Evolutionary conservation across 2,888 invertebrate genomes (phyloP), one percentile per base, ranked within the genome.

Genomic region (Endotricha flammealis): DNA sequence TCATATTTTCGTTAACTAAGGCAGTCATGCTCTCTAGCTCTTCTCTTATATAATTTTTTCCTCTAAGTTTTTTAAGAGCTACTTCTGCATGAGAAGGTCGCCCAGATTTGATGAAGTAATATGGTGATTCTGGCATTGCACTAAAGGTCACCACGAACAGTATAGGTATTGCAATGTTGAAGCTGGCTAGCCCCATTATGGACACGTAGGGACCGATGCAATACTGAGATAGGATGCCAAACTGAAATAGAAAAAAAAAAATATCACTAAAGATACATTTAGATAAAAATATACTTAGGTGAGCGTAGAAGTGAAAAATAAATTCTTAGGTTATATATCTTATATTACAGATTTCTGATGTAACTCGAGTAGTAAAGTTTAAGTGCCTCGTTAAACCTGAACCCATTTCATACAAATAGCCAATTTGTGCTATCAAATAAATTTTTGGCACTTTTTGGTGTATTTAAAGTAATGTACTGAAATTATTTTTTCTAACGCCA

Each of bases 121-220:
- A 88, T 0, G 92, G 92, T 1, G 91, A 90, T 61, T 92, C 92
- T 0, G 92, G 91, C 82, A 91, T 88, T 23, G 88, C 87, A 29
- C 87, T 73, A 59, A 91, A 88, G 1, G 88, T 81, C 1, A 88
- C 61, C 8, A 90, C 77, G 53, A 90, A 88, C 1, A 90, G 50
- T 16, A 90, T 70, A 0, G 90, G 88, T 36, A 90, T 76, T 0
- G 88, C 65, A 24, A 89, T 78, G 32, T 90, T 87, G 49, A 90
- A 86, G 49, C 87, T 86, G 4, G 89, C 89, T 13, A 90, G 71
- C 0, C 71, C 78, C 41, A 87, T 64, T 68, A 90, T 90, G 12
- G 89, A 87, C 10, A 88, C 88, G 42, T 86, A 88, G 1, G 89
- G 88, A 1, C 90, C 90, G 43, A 90, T 82, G 50, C 88, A 78